Base-by-base conservation (phyloP, 2,888 invertebrate genomes). In the Spilarctia lutea region DNA sequence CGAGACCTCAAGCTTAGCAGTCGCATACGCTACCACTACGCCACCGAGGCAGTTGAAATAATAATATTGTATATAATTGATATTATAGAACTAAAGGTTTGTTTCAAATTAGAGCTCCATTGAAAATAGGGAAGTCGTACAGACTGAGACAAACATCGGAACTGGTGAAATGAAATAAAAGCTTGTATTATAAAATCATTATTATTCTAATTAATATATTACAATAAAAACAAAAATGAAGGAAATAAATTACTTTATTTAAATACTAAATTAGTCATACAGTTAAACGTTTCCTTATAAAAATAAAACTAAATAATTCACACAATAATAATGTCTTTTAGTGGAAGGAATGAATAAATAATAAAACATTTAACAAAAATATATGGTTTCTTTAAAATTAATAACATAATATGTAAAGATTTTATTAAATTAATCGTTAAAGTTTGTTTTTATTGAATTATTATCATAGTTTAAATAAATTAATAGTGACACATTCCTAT, bases 341-440 rank as follows among this genome's bases (percentile, higher is more conserved):
- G 91, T 91, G 79, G 88, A 90, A 93, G 93, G 94, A 94, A 93
- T 93, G 92, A 93, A 90, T 88, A 88, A 86, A 88, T 88, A 90
- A 79, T 71, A 76, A 73, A 71, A 85, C 78, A 73, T 78, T 82
- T 79, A 78, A 85, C 78, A 87, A 84, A 52, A 81, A 83, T 66
- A 56, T 76, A 63, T 63, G 42, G 60, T 42, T 45, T 71, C 13
- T 71, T 63, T 30, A 6, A 27, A 56, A 39, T 39, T 10, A 45
- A 45, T 18, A 48, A 48, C 20, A 60, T 48, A n/a, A 60, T 39
- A 69, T 63, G 33, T 56, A 39, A 67, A 74, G 20, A 79, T 60
- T 75, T n/a, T 56, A 63, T 45, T 30, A n/a, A 45, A 63, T 63
- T 73, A 42, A 27, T 65, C 35, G 27, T 13, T 69, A 10, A 48